A percentile compares a stretch with the other conserved stretches of the same genome.
Conservation (phyloP, 2,797 vertebrate species). For the Gymnoscopelus microlampas region DNA sequence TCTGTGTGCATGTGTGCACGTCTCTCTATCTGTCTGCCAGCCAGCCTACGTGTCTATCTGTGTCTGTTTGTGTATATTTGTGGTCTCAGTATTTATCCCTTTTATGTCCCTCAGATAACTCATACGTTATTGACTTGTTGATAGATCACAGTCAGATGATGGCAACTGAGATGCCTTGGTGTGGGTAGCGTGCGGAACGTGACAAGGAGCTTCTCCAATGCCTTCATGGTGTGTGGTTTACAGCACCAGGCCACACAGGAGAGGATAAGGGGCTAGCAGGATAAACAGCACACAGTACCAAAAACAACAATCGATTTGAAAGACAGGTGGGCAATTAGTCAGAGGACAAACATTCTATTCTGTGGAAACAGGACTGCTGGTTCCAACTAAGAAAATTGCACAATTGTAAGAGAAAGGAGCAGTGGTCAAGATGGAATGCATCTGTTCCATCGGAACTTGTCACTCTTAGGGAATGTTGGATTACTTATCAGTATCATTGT, state of each 20-base stretch:
- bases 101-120: not conserved
- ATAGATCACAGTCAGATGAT: conserved; percentile 12
- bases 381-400: conserved; percentile 13
- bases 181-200: conserved; percentile 23
- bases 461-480: conserved; percentile 14
- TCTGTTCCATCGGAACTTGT: conserved; percentile 40
- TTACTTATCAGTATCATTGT: not conserved
- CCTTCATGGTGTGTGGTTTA: conserved; percentile 72
- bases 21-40: conserved; percentile 3
- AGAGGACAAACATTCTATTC: conserved; percentile 47
- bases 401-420: not conserved
- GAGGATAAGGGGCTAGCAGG: conserved; percentile 14
- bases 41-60: conserved; percentile 21
- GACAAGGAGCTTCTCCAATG: not conserved
- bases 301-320: conserved; percentile 45
- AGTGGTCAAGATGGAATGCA: not conserved
- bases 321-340: conserved; percentile 60
- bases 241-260: conserved; percentile 68
- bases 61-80: conserved; percentile 7
- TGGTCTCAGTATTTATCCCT: conserved; percentile 1
- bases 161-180: conserved; percentile 4
- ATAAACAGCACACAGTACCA: conserved; percentile 26
- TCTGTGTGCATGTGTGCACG: conserved; percentile 19
- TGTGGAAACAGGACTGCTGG: conserved; percentile 37
- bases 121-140: conserved; percentile 13